Evolutionary conservation across 53 echinoderm and acorn worm genomes (phyloP).

Genomic region (Astropecten irregularis): DNA sequence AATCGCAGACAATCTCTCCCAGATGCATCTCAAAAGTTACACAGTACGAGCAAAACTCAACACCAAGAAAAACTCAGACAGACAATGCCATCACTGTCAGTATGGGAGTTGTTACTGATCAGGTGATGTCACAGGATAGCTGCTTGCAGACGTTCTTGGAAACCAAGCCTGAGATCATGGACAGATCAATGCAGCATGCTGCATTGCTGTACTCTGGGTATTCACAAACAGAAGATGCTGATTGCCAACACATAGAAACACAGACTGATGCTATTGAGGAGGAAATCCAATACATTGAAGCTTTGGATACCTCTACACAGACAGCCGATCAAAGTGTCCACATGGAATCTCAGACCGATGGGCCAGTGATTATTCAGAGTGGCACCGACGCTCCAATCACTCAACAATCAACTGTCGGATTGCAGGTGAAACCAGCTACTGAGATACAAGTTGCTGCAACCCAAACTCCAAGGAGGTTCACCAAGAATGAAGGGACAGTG

Average conservation of each 20-base stretch:
- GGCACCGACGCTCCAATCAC: conserved; percentile 30
- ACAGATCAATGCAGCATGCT: conserved; percentile 43
- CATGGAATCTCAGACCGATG: conserved; percentile 25
- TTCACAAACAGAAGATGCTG: conserved; percentile 27
- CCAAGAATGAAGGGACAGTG: conserved; percentile 4
- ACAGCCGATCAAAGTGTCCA: neutral
- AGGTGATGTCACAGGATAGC: conserved; percentile 7
- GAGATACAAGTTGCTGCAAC: neutral
- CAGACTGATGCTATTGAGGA: conserved; percentile 27
- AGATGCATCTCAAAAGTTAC: neutral
- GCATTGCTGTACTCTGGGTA: neutral
- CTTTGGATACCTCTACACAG: conserved; percentile 38
- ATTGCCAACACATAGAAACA: conserved; percentile 17
- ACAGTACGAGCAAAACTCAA: conserved; percentile 15
- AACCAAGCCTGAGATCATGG: conserved; percentile 41
- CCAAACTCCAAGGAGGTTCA: conserved; percentile 27
- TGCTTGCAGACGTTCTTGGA: conserved; percentile 51
- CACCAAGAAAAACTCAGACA: conserved; percentile 42
- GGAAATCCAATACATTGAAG: conserved; percentile 1
- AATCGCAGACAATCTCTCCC: conserved; percentile 11
- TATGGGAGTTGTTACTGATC: conserved; percentile 25
- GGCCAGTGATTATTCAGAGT: neutral
- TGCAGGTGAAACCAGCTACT: neutral
- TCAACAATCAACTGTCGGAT: neutral
- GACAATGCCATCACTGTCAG: conserved; percentile 5